These are phyloP conservation scores for Antheraea assamensis DNA, from an alignment of 2,888 invertebrate species.

Conservation along the genomic window DNA sequence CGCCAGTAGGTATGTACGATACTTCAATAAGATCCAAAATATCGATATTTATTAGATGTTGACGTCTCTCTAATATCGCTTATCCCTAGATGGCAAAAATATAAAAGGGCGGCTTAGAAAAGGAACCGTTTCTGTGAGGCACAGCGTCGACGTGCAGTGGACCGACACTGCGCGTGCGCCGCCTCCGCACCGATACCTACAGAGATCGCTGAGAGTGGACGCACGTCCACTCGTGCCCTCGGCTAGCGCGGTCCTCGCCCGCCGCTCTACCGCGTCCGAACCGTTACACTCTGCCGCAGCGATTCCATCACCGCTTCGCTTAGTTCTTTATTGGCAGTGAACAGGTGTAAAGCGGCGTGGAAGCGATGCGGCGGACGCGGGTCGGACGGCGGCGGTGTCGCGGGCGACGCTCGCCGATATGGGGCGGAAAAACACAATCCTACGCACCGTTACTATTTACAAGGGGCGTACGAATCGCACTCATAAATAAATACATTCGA, in stretches of 20 bases:
- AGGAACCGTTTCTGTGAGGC: conserved; percentile 28
- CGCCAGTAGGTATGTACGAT: neutral
- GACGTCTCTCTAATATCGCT: neutral
- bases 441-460: conserved; percentile 74
- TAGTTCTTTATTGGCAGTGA: conserved; percentile 5
- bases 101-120: conserved; percentile 11
- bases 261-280: conserved; percentile 19
- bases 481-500: conserved; percentile 79
- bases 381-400: conserved; percentile 18
- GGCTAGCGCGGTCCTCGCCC: conserved; percentile 54
- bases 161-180: conserved; percentile 55
- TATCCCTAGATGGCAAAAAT: neutral
- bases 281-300: neutral
- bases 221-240: conserved; percentile 63
- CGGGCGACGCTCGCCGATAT: conserved; percentile 62
- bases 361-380: neutral
- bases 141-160: conserved; percentile 50
- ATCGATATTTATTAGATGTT: neutral
- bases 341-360: neutral
- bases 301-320: conserved; percentile 14
- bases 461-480: conserved; percentile 69
- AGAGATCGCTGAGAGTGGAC: conserved; percentile 78
- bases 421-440: conserved; percentile 65
- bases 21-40: neutral
- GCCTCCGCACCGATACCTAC: conserved; percentile 62